Conservation (phyloP, 2,797 vertebrate genomes). For the Arrhamphus sclerolepis region DNA sequence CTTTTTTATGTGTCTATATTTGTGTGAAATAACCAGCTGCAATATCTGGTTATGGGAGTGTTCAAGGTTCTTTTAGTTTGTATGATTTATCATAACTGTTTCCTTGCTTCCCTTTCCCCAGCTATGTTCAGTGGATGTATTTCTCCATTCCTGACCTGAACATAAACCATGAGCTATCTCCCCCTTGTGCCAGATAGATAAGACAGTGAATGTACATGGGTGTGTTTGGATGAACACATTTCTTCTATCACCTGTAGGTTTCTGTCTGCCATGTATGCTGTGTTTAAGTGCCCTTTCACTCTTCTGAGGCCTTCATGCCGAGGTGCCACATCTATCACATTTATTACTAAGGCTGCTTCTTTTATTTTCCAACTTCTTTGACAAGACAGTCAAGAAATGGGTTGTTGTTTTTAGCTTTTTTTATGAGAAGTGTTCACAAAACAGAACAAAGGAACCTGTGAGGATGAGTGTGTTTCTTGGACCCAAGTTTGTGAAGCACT, state of each 20-base stretch:
- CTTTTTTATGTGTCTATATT: constrained; percentile 68
- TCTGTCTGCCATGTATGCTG: constrained; percentile 47
- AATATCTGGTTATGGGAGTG: constrained; percentile 72
- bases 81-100: constrained; percentile 78
- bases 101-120: constrained; percentile 78
- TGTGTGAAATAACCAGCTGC: constrained; percentile 77
- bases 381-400: constrained; percentile 53
- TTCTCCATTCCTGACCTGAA: constrained; percentile 74
- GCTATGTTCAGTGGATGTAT: constrained; percentile 82
- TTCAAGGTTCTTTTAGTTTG: constrained; percentile 61
- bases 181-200: constrained; percentile 64
- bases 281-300: constrained; percentile 64
- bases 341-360: constrained; percentile 42
- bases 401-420: constrained; percentile 30
- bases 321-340: constrained; percentile 41
- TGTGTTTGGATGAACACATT: constrained; percentile 59
- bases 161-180: constrained; percentile 71
- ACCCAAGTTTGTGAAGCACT: constrained; percentile 20
- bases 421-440: constrained; percentile 58
- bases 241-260: constrained; percentile 53
- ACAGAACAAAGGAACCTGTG: constrained; percentile 30
- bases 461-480: constrained; percentile 27
- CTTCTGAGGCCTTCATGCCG: constrained; percentile 55
- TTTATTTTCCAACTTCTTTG: constrained; percentile 55
- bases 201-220: constrained; percentile 57